Conservation (phyloP, 2,113 vertebrate genomes). For the Lagopus muta region DNA sequence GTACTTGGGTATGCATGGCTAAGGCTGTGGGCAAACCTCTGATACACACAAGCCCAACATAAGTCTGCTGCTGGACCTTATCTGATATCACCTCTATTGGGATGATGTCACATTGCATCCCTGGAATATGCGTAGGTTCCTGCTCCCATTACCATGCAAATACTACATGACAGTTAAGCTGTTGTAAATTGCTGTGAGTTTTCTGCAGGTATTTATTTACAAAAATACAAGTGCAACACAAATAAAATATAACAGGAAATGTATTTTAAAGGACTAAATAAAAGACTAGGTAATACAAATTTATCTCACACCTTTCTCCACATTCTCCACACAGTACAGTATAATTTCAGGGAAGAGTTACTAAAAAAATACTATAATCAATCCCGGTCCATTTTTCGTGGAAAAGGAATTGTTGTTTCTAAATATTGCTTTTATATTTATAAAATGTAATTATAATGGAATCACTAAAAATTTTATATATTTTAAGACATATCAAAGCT, state of each 20-base stretch:
- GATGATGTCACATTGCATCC: too few species aligned
- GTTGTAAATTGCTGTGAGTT: neutral
- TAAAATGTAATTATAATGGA: too few species aligned
- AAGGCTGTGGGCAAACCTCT: neutral
- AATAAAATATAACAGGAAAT: neutral
- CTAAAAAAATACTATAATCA: neutral
- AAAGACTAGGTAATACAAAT: neutral
- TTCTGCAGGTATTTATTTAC: neutral
- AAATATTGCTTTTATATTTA: too few species aligned
- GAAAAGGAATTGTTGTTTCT: too few species aligned
- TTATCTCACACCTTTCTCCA: neutral
- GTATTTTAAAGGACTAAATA: neutral
- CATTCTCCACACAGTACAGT: too few species aligned
- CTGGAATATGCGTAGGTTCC: neutral
- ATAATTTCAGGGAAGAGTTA: neutral
- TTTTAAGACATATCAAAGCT: too few species aligned
- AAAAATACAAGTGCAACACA: neutral
- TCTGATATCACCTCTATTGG: neutral
- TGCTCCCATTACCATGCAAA: neutral
- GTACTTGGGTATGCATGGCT: fast-evolving
- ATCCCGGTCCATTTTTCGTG: neutral
- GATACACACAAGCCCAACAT: neutral
- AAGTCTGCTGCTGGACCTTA: neutral
- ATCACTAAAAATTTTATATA: too few species aligned
- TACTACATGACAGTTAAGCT: neutral